These are phyloP conservation scores for Thalassophryne amazonica DNA, from an alignment of 2,797 vertebrate genomes.

Conservation along the genomic window DNA sequence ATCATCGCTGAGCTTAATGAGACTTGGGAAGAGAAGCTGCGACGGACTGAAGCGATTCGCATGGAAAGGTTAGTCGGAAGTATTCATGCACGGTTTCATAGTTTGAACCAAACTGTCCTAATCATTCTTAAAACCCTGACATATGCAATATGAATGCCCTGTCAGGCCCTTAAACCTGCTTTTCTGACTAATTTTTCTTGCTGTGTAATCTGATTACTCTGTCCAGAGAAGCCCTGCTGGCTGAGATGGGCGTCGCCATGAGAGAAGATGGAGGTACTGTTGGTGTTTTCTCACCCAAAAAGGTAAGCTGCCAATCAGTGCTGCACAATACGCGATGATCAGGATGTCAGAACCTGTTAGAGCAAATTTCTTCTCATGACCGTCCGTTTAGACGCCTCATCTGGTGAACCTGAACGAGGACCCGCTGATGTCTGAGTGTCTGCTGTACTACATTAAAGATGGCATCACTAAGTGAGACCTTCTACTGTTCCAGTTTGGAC, in stretches of 20 bases:
- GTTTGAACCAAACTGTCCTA: background rate
- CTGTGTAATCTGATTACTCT: background rate
- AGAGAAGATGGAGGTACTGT: slow-evolving; percentile 96
- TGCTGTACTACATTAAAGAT: slow-evolving; percentile 98
- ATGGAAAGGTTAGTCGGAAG: slow-evolving; percentile 82
- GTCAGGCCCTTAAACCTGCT: too few species aligned
- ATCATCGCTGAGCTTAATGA: slow-evolving; percentile 98
- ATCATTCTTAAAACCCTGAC: too few species aligned
- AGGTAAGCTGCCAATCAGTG: slow-evolving; percentile 73
- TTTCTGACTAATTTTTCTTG: background rate
- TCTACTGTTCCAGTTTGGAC: background rate
- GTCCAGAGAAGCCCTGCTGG: slow-evolving; percentile 91
- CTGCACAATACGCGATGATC: too few species aligned
- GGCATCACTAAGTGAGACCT: slow-evolving; percentile 89
- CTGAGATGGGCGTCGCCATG: slow-evolving; percentile 99
- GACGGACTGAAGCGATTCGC: slow-evolving; percentile 93
- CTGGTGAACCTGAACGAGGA: slow-evolving; percentile 98
- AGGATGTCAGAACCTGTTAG: too few species aligned
- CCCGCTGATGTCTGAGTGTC: slow-evolving; percentile 96
- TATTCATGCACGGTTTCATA: background rate
- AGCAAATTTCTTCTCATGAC: too few species aligned
- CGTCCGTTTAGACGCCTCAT: slow-evolving; percentile 89
- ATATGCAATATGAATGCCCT: too few species aligned
- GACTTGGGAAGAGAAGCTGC: slow-evolving; percentile 97
- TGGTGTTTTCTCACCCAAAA: slow-evolving; percentile 98